Evolutionary conservation across 2,113 vertebrate genomes (phyloP).

Genomic region (Neolamprologus longior): DNA sequence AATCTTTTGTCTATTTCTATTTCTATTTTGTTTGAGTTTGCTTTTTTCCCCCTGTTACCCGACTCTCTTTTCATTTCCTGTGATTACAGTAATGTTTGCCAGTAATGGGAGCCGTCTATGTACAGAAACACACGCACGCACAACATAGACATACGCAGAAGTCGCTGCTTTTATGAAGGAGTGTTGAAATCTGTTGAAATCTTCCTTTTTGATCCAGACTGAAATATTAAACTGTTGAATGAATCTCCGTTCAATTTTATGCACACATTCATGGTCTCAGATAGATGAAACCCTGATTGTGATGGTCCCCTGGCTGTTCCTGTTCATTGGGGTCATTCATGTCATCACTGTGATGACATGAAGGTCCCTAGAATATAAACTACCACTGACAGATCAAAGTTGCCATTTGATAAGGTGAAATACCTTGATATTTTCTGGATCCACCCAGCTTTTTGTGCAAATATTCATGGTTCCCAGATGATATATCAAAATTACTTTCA

Average conservation of each 20-base stretch:
- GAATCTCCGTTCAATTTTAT: neutral
- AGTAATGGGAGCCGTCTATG: neutral
- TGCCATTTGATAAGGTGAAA: neutral
- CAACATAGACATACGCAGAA: neutral
- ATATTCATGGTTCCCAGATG: neutral
- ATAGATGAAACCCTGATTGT: neutral
- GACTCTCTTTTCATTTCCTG: neutral
- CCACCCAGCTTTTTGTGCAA: neutral
- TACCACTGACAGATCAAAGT: neutral
- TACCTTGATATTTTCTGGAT: neutral
- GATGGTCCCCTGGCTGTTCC: neutral
- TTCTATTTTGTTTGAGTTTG: neutral
- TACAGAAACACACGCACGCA: slow-evolving; percentile 3
- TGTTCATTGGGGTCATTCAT: neutral
- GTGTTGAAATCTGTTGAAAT: neutral
- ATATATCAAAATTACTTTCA: neutral
- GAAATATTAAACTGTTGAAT: neutral
- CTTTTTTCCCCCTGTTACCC: neutral
- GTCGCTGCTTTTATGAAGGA: neutral
- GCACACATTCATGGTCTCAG: neutral
- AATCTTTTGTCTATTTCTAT: neutral
- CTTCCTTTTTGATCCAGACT: neutral
- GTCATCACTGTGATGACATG: neutral
- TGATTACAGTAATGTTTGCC: slow-evolving; percentile 11
- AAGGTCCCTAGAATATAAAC: neutral